Evolutionary conservation across 1,140 invertebrate genomes (phyloP), one percentile per base, ranked within the genome.

Genomic region (Aradophagus sp.): DNA sequence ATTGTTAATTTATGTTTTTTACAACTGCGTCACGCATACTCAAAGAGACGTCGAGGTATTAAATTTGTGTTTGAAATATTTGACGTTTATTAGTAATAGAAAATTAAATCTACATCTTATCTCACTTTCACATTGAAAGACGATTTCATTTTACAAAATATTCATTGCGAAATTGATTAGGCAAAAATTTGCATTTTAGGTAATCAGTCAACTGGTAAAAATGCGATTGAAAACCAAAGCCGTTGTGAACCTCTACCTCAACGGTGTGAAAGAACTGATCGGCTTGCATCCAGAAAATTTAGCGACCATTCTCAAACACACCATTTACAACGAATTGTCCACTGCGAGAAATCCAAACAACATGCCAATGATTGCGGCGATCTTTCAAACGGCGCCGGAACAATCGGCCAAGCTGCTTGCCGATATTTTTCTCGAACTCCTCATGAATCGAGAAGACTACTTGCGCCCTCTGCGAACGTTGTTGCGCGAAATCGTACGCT

Each of bases 301-400:
- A 5, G 88, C 90, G 17, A 92, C 93, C n/a, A 90, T 97, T 26
- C 84, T 99, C 58, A 97, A 95, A 68, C 92, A 96, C 74, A 96
- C 96, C 0, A 93, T 98, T 63, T 97, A 96, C 84, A 98, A 98
- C 84, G 97, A 99, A 86, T 86, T 99, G 20, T 97, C 95, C 0
- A 92, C 93, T 75, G 90, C 92, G 3, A 89, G 96, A 36, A 97
- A 97, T 88, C 94, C 94, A 0, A 98, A 97, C 85, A 98, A 98
- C 83, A 95, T 98, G 91, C 89, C 92, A 1, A 90, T 97, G 74
- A 84, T 97, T 32, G 90, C 91, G 5, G 92, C 94, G 1, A 92
- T 98, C 77, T 95, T 98, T 75, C 93, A 95, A 80, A 91, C 92
- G 14, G 87, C 91, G 48, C 91, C 92, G 0, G 91, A 93, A 62